A percentile compares a stretch with the other conserved stretches of the same genome.
These are phyloP conservation scores for Aphrophora alni DNA, from an alignment of 2,888 invertebrate genomes.

Conservation along the genomic window DNA sequence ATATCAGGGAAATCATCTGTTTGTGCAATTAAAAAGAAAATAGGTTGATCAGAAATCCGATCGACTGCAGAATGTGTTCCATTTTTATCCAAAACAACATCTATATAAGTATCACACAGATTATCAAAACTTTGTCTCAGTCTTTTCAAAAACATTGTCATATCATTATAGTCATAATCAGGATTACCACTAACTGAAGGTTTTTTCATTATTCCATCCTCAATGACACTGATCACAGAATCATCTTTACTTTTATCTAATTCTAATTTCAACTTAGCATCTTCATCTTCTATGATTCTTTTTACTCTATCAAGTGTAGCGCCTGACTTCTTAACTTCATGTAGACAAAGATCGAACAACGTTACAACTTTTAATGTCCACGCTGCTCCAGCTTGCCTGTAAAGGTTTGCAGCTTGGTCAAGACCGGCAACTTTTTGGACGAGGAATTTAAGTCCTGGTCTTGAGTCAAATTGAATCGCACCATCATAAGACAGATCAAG, in stretches of 20 bases:
- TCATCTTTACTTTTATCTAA: slow-evolving; percentile 11
- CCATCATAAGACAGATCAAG: slow-evolving; percentile 82
- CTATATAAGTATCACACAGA: slow-evolving; percentile 61
- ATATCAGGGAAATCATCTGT: slow-evolving; percentile 61
- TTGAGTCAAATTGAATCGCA: slow-evolving; percentile 85
- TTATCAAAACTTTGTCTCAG: slow-evolving; percentile 59
- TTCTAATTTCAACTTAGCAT: slow-evolving; percentile 22
- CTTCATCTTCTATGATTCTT: slow-evolving; percentile 48
- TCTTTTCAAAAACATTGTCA: slow-evolving; percentile 51
- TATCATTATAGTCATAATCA: slow-evolving; percentile 41
- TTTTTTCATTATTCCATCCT: slow-evolving; percentile 36
- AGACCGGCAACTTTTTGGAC: slow-evolving; percentile 91
- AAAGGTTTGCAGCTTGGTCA: slow-evolving; percentile 87
- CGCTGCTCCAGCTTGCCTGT: slow-evolving; percentile 89
- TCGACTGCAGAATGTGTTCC: slow-evolving; percentile 59
- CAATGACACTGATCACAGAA: slow-evolving; percentile 7
- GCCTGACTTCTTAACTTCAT: slow-evolving; percentile 62
- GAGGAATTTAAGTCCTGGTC: slow-evolving; percentile 92
- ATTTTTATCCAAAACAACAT: slow-evolving; percentile 60
- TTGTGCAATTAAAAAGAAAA: slow-evolving; percentile 65
- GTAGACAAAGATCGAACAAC: slow-evolving; percentile 82
- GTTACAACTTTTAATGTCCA: slow-evolving; percentile 90
- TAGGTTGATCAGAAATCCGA: slow-evolving; percentile 62
- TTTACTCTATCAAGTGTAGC: slow-evolving; percentile 54
- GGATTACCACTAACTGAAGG: slow-evolving; percentile 8